A percentile compares a stretch with the other conserved stretches of the same genome.
Evolutionary conservation across 2,113 vertebrate species (phyloP).

Genomic region (Astur gentilis): DNA sequence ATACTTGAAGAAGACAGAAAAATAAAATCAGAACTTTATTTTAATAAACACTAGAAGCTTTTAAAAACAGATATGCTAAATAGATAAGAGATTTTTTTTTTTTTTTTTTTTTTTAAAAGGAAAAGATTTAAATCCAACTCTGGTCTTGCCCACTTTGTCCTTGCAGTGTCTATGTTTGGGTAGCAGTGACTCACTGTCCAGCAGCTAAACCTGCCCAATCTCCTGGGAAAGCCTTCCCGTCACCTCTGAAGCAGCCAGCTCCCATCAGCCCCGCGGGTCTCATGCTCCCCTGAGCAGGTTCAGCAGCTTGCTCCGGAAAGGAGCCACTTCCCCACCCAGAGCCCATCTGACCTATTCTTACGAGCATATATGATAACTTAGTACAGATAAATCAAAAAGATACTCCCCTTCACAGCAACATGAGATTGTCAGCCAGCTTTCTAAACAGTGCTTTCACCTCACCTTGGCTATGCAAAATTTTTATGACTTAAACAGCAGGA

Average conservation of each 20-base stretch:
- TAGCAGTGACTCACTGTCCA: not conserved
- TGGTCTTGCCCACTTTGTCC: not conserved
- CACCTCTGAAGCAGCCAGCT: not conserved
- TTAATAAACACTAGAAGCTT: not conserved
- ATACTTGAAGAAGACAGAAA: not conserved
- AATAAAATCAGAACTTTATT: not conserved
- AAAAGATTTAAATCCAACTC: not conserved
- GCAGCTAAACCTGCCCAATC: not conserved
- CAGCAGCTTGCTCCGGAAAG: not conserved
- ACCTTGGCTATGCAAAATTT: not conserved
- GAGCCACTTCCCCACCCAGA: not conserved
- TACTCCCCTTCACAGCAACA: not conserved
- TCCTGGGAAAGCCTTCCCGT: not conserved
- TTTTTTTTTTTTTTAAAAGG: not conserved
- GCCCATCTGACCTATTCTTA: not conserved
- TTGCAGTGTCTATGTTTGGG: not conserved
- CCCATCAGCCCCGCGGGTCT: accelerated
- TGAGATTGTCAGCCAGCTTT: not conserved
- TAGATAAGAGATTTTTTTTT: not conserved
- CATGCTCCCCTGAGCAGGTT: not conserved
- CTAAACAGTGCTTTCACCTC: not conserved
- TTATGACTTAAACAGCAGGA: not conserved
- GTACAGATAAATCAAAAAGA: not conserved
- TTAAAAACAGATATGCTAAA: not conserved
- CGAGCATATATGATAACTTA: not conserved